Base-by-base conservation (phyloP, 2,888 invertebrate genomes). In the Perizoma flavofasciatum region DNA sequence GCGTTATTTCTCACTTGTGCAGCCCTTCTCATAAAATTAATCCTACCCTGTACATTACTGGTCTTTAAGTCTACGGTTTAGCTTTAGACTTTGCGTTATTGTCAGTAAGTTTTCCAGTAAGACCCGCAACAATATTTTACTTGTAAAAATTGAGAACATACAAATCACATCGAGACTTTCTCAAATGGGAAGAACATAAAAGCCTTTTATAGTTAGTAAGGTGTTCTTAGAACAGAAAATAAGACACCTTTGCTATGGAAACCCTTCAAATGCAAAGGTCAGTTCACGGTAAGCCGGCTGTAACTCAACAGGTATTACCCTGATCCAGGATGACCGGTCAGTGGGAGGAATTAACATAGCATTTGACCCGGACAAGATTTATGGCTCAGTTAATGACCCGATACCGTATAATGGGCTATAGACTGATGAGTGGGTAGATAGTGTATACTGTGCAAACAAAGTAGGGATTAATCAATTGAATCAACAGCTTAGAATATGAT, bases 261-360 rank as follows among this genome's bases (percentile, higher is more conserved):
- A 60, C 43, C 63, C 55, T 52, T 61, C 50, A 11, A 45, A 45
- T 59, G 44, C 58, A 55, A 51, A 63, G 63, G 66, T 59, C 66
- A 63, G 63, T 55, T 63, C 63, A 57, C 54, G 39, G 55, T 84
- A 85, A 86, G 80, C 85, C 80, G 75, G 69, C 78, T 77, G 83
- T 91, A 89, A 91, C 85, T 91, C 91, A 90, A 89, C 90, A 88
- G 89, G 91, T 88, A 90, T 91, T 90, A 84, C 80, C 68, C 74
- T 79, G 85, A 86, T 81, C 83, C 83, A 70, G 78, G 82, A 78
- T 88, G 87, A 85, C 85, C 89, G 81, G 77, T 79, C 83, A 78
- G 80, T 82, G 77, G 75, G 74, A 68, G 68, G 82, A 85, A 87
- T 88, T 86, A 88, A 75, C 82, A 79, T 80, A 79, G 71, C 78